A percentile compares a stretch with the other conserved stretches of the same genome.
These are phyloP conservation scores for Alligator sinensis DNA, from an alignment of 2,113 vertebrate species.

Conservation along the genomic window DNA sequence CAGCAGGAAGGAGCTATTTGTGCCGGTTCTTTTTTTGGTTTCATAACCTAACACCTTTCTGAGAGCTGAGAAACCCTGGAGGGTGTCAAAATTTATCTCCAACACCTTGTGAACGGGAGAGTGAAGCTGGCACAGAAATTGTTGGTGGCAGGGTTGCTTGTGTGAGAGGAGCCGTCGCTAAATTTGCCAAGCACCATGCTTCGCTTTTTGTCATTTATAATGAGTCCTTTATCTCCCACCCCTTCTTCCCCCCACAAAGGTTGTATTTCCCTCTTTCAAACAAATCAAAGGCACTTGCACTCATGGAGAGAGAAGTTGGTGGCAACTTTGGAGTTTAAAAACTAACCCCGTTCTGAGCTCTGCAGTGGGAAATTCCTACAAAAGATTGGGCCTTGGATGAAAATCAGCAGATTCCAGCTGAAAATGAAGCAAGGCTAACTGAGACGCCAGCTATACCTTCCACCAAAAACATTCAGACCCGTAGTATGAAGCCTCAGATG, in stretches of 20 bases:
- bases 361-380: background rate
- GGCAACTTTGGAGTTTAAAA: background rate
- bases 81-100: slow-evolving; percentile 50
- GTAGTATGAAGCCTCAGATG: background rate
- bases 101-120: slow-evolving; percentile 32
- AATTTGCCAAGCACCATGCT: slow-evolving; percentile 29
- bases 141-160: slow-evolving; percentile 31
- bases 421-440: background rate
- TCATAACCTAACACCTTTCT: slow-evolving; percentile 60
- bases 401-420: background rate
- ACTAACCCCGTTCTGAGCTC: background rate
- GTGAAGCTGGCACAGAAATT: background rate
- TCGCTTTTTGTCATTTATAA: slow-evolving; percentile 4
- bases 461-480: background rate
- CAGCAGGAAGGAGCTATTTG: slow-evolving; percentile 8
- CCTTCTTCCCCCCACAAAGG: background rate
- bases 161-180: slow-evolving; percentile 20
- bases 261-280: slow-evolving; percentile 31
- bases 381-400: background rate
- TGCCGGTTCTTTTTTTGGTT: slow-evolving; percentile 31
- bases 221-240: slow-evolving; percentile 2
- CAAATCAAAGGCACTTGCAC: background rate
- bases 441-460: background rate
- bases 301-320: background rate
- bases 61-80: slow-evolving; percentile 41